A percentile compares a stretch with the other conserved stretches of the same genome.
These are phyloP conservation scores for Cichladusa arquata DNA, from an alignment of 2,113 vertebrate species.

Conservation along the genomic window DNA sequence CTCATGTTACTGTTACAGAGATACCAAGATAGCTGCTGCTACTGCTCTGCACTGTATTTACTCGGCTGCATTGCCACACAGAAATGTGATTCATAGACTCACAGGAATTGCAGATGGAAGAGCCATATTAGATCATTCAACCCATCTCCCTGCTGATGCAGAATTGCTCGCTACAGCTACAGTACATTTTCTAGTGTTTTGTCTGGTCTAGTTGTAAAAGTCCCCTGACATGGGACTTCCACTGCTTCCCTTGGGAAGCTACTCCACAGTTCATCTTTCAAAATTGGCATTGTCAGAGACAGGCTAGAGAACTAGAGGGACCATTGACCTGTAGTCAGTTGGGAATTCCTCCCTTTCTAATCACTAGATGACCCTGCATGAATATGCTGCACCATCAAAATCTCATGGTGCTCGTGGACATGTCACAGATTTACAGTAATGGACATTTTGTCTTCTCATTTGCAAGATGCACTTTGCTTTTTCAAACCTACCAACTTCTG, in stretches of 20 bases:
- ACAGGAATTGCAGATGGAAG: slow-evolving; percentile 62
- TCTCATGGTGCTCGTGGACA: not conserved
- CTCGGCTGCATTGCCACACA: slow-evolving; percentile 40
- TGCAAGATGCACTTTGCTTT: not conserved
- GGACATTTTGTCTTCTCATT: not conserved
- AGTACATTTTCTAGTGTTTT: slow-evolving; percentile 52
- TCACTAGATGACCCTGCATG: not conserved
- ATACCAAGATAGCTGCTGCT: slow-evolving; percentile 56
- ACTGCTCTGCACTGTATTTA: slow-evolving; percentile 58
- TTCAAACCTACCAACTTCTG: not conserved
- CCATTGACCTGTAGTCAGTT: not conserved
- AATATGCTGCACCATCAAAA: not conserved
- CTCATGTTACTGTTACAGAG: slow-evolving; percentile 52
- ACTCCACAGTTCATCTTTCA: slow-evolving; percentile 37
- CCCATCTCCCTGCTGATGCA: slow-evolving; percentile 52
- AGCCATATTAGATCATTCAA: slow-evolving; percentile 63
- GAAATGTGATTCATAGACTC: slow-evolving; percentile 66
- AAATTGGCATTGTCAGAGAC: slow-evolving; percentile 42
- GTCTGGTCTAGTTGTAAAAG: slow-evolving; percentile 48
- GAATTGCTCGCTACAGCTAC: slow-evolving; percentile 30
- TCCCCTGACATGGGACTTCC: slow-evolving; percentile 22
- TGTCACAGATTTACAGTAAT: not conserved
- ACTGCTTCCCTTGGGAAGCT: not conserved
- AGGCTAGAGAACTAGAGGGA: not conserved
- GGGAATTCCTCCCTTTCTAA: slow-evolving; percentile 22